phyloP scores from a whole-genome alignment of 2,113 vertebrate genomes.

The Hemibagrus wyckioides region DNA sequence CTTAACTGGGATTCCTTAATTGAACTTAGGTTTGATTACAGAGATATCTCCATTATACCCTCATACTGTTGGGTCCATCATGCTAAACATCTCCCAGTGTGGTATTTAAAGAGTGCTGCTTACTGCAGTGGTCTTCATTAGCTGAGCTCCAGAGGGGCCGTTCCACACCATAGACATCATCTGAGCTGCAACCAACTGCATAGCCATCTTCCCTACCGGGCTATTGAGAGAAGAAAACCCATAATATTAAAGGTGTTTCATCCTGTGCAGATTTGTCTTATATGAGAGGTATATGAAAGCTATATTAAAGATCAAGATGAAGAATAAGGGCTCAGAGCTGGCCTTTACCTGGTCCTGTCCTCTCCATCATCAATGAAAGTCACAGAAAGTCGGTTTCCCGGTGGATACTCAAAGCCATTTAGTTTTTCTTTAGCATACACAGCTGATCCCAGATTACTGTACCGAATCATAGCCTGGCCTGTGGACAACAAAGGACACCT shows the following conservation, averaged over 20 bases:
- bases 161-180: constrained; percentile 86
- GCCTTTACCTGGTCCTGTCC: constrained; percentile 83
- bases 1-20: not conserved
- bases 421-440: constrained; percentile 94
- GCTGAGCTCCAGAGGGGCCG: constrained; percentile 71
- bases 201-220: constrained; percentile 90
- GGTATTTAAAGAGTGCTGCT: constrained; percentile 56
- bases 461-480: constrained; percentile 90
- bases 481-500: constrained; percentile 16
- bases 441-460: constrained; percentile 90
- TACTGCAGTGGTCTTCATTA: constrained; percentile 76
- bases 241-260: not conserved
- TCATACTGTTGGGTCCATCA: not conserved
- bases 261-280: not conserved
- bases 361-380: constrained; percentile 87
- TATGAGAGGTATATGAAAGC: not conserved
- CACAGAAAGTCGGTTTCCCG: constrained; percentile 87
- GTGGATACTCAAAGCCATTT: constrained; percentile 95
- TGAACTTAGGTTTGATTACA: not conserved
- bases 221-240: constrained; percentile 65
- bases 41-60: not conserved
- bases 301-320: not conserved
- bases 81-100: not conserved
- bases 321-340: not conserved
- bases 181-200: constrained; percentile 91